Evolutionary conservation across 2,113 vertebrate genomes (phyloP).

Genomic region (Ranitomeya variabilis): DNA sequence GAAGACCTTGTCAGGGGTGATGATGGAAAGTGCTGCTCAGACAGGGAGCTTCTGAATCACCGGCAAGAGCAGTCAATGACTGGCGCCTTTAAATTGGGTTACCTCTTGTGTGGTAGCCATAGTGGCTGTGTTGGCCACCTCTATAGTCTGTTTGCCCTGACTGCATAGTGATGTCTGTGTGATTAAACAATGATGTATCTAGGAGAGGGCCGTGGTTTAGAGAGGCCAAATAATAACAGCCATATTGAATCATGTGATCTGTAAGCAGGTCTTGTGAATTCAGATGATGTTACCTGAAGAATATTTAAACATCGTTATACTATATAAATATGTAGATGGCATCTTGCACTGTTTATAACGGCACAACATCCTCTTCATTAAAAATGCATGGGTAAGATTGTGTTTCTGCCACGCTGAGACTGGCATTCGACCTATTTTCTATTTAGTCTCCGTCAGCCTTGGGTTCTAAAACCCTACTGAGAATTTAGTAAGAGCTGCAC

Average conservation of each 20-base stretch:
- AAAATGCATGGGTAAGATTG: not conserved
- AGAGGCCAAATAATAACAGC: not conserved
- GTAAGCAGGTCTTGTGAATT: not conserved
- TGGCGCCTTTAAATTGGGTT: not conserved
- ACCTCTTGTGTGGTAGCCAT: not conserved
- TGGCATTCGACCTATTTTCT: not conserved
- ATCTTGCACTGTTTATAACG: not conserved
- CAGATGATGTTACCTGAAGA: not conserved
- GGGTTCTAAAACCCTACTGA: not conserved
- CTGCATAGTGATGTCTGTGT: no score
- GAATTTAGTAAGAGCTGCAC: no score
- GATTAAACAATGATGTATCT: no score
- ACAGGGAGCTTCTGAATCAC: no score
- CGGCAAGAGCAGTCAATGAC: no score
- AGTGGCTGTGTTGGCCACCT: not conserved
- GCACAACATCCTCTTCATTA: not conserved
- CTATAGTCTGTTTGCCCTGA: not conserved
- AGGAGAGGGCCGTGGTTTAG: no score
- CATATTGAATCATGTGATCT: not conserved
- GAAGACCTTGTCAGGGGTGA: no score
- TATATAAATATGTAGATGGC: not conserved
- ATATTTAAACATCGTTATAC: not conserved
- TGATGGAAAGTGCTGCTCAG: no score
- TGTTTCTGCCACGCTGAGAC: not conserved
- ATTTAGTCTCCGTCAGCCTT: not conserved